Conservation (phyloP, 1,140 invertebrate species). For the Tetramorium simillimum region DNA sequence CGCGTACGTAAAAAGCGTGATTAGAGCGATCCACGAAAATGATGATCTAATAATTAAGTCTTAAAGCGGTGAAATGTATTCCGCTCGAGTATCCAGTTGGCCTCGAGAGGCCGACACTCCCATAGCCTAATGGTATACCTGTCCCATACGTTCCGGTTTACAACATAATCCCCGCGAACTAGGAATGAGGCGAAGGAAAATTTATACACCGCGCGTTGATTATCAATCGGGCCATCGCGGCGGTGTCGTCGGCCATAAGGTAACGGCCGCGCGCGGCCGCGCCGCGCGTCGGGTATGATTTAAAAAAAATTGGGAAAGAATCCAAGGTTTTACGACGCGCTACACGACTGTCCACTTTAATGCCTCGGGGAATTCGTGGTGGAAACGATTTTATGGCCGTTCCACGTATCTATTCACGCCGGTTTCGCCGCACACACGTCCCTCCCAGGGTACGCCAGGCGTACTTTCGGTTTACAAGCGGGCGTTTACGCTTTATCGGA, state of each 20-base stretch:
- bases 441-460: neutral
- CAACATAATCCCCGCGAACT: slow-evolving; percentile 43
- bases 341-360: slow-evolving; percentile 42
- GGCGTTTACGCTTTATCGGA: slow-evolving; percentile 22
- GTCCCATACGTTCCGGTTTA: slow-evolving; percentile 55
- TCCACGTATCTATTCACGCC: slow-evolving; percentile 57
- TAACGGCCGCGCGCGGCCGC: neutral
- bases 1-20: too few species aligned
- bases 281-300: slow-evolving; percentile 11
- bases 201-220: slow-evolving; percentile 53
- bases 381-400: slow-evolving; percentile 62
- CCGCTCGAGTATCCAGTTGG: slow-evolving; percentile 22
- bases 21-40: neutral
- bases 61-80: slow-evolving; percentile 36
- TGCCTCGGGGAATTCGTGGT: slow-evolving; percentile 37
- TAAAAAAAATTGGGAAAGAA: slow-evolving; percentile 57
- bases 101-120: slow-evolving; percentile 27
- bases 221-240: slow-evolving; percentile 59
- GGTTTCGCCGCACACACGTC: neutral
- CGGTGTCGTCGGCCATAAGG: neutral
- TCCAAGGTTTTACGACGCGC: slow-evolving; percentile 60
- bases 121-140: slow-evolving; percentile 46
- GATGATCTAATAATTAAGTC: slow-evolving; percentile 14
- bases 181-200: neutral
- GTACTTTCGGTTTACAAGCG: slow-evolving; percentile 24